These are phyloP conservation scores for Junonia oenone DNA, from an alignment of 2,888 invertebrate genomes.

Conservation along the genomic window DNA sequence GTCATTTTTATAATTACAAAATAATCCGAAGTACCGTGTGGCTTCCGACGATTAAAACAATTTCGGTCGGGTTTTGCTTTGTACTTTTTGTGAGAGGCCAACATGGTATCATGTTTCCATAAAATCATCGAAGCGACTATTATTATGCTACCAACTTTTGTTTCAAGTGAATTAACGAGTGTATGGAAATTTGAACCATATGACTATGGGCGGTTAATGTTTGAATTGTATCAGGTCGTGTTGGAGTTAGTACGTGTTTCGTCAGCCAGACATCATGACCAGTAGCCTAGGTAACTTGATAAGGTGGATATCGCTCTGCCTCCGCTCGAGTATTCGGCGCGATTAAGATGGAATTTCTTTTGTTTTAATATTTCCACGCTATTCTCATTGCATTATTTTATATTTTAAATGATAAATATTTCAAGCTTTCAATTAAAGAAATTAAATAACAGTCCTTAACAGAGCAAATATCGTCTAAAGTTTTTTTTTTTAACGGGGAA, in stretches of 20 bases:
- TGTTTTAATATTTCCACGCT: slow-evolving; percentile 55
- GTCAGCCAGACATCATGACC: slow-evolving; percentile 50
- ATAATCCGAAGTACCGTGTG: slow-evolving; percentile 44
- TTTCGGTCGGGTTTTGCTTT: slow-evolving; percentile 69
- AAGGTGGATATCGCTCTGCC: slow-evolving; percentile 74
- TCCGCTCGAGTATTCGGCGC: slow-evolving; percentile 71
- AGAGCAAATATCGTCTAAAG: too few relatives aligned
- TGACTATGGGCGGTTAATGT: neutral
- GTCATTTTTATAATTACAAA: slow-evolving; percentile 24
- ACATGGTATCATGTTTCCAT: slow-evolving; percentile 76
- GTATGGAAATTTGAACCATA: slow-evolving; percentile 27
- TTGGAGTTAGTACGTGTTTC: slow-evolving; percentile 39
- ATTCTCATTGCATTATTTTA: slow-evolving; percentile 21
- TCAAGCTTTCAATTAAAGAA: neutral
- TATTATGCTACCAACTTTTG: slow-evolving; percentile 53
- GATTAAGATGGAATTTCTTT: slow-evolving; percentile 72
- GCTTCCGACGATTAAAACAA: slow-evolving; percentile 76
- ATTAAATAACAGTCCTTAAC: neutral
- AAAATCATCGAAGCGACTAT: slow-evolving; percentile 78
- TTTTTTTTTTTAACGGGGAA: too few relatives aligned
- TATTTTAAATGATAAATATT: slow-evolving; percentile 1
- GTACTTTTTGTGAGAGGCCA: slow-evolving; percentile 74
- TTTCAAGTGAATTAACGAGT: slow-evolving; percentile 40
- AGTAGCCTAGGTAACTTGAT: slow-evolving; percentile 79
- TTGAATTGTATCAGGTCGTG: slow-evolving; percentile 17